These are phyloP conservation scores for Meghimatium bilineatum DNA, from an alignment of 2,888 invertebrate species.

Conservation along the genomic window DNA sequence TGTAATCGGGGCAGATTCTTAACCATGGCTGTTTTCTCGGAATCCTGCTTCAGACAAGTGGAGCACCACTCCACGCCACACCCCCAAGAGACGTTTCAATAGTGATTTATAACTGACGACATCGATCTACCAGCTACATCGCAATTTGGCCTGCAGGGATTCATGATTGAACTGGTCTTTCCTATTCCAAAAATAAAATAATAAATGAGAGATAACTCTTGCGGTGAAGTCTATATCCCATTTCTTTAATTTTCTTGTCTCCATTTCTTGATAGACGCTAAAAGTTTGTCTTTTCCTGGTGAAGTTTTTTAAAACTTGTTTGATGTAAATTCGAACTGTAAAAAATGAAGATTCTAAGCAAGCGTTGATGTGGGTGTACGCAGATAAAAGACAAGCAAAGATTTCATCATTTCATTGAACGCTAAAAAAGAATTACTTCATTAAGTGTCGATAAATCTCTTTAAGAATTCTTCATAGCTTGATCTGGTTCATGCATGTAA, in stretches of 20 bases:
- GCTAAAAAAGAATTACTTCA: background rate
- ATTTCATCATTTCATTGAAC: background rate
- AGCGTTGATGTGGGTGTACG: background rate
- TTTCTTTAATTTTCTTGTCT: background rate
- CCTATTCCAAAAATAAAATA: background rate
- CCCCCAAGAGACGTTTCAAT: background rate
- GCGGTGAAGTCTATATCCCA: background rate
- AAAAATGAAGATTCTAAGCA: background rate
- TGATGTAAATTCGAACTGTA: background rate
- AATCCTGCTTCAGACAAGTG: background rate
- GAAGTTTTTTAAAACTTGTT: background rate
- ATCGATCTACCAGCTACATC: conserved; percentile 20
- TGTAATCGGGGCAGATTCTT: conserved; percentile 6
- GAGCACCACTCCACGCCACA: background rate
- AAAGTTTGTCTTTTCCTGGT: background rate
- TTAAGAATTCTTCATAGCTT: background rate
- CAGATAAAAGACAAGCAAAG: background rate
- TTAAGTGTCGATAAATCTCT: background rate
- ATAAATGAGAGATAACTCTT: background rate
- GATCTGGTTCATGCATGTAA: background rate
- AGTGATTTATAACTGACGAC: background rate
- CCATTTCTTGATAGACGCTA: background rate
- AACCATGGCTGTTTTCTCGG: background rate
- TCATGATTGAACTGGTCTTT: background rate
- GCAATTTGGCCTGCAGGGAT: background rate